Conservation (phyloP, 2,888 invertebrate genomes). For the Diabrotica balteata region DNA sequence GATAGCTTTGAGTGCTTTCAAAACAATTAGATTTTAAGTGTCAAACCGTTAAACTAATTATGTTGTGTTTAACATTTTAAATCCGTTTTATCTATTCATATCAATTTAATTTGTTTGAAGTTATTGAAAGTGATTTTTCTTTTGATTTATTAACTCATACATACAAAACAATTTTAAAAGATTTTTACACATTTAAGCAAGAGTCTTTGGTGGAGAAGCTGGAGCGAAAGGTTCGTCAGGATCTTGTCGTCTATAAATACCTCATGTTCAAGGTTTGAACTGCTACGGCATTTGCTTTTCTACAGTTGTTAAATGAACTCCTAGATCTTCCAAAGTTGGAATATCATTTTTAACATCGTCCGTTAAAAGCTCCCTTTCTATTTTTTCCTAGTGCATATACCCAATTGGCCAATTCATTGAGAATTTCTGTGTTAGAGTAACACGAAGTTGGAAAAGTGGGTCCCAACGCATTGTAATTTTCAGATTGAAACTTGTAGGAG, state of each 20-base stretch:
- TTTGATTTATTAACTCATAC: not conserved
- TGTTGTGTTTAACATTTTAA: too few species aligned
- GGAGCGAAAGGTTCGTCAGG: slow-evolving; percentile 75
- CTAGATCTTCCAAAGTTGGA: slow-evolving; percentile 88
- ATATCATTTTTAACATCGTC: slow-evolving; percentile 70
- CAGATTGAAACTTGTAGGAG: slow-evolving; percentile 85
- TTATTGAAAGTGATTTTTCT: too few species aligned
- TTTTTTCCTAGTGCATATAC: slow-evolving; percentile 76
- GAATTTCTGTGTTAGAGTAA: slow-evolving; percentile 67
- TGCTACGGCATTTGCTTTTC: slow-evolving; percentile 87
- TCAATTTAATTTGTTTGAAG: too few species aligned
- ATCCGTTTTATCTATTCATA: too few species aligned
- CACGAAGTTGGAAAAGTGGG: slow-evolving; percentile 72
- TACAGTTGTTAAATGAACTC: slow-evolving; percentile 76
- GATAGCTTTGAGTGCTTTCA: too few species aligned
- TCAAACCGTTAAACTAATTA: too few species aligned
- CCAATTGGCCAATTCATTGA: slow-evolving; percentile 74
- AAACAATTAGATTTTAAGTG: too few species aligned
- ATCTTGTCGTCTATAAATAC: slow-evolving; percentile 76
- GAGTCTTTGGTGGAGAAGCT: slow-evolving; percentile 68
- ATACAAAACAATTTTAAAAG: too few species aligned
- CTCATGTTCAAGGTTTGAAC: slow-evolving; percentile 72
- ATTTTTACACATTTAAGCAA: slow-evolving; percentile 10
- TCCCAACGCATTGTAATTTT: slow-evolving; percentile 75
- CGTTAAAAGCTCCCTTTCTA: slow-evolving; percentile 82